phyloP scores from a whole-genome alignment of 1,140 invertebrate species.

The Microplitis demolitor region DNA sequence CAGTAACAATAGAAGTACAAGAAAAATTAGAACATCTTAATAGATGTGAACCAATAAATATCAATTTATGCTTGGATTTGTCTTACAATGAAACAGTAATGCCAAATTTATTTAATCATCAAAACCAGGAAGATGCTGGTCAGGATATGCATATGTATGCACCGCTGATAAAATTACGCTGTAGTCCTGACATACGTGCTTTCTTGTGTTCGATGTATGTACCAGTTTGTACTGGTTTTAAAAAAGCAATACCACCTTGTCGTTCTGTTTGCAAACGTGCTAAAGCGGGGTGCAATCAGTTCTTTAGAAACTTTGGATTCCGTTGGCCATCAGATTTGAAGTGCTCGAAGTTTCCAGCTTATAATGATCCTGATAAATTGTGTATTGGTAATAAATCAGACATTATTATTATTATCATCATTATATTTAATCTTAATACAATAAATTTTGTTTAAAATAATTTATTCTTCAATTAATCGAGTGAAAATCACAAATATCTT shows the following conservation, averaged over 20 bases:
- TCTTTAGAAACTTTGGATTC: constrained; percentile 94
- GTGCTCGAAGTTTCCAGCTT: constrained; percentile 87
- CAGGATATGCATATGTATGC: constrained; percentile 92
- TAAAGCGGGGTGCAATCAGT: constrained; percentile 82
- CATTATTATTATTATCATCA: too few relatives aligned
- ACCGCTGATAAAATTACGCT: constrained; percentile 94
- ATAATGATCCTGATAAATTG: constrained; percentile 66
- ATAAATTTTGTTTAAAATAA: too few relatives aligned
- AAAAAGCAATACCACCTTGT: constrained; percentile 90
- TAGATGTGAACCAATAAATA: constrained; percentile 90
- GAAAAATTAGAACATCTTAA: constrained; percentile 70
- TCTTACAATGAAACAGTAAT: constrained; percentile 95
- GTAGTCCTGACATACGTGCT: constrained; percentile 90
- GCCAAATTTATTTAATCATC: constrained; percentile 92
- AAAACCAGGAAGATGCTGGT: constrained; percentile 94
- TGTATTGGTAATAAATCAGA: constrained; percentile 83
- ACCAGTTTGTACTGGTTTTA: constrained; percentile 93
- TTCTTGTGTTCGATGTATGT: constrained; percentile 96
- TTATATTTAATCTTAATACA: too few relatives aligned
- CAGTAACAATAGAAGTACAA: constrained; percentile 22
- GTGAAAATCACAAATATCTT: too few relatives aligned
- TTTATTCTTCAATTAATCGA: too few relatives aligned
- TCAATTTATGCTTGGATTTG: constrained; percentile 90
- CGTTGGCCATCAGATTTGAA: constrained; percentile 92
- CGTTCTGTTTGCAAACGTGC: constrained; percentile 88